Conservation (phyloP, 2,888 invertebrate species). For the Hypselothyrea guttata region DNA sequence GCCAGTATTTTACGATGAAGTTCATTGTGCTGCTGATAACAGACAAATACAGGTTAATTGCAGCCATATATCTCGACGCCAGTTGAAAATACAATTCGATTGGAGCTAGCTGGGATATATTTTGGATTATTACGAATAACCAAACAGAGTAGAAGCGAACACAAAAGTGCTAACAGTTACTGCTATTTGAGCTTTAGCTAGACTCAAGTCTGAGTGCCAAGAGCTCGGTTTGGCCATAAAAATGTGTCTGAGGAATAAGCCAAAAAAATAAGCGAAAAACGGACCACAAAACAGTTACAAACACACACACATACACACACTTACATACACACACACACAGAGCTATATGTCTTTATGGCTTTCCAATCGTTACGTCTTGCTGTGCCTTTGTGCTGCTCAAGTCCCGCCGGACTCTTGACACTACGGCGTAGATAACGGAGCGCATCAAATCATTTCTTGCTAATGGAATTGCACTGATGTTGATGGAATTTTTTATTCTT, state of each 20-base stretch:
- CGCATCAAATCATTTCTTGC: constrained; percentile 75
- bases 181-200: constrained; percentile 6
- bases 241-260: constrained; percentile 28
- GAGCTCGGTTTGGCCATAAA: constrained; percentile 33
- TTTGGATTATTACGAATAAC: background rate
- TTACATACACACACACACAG: constrained; percentile 8
- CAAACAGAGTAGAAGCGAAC: background rate
- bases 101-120: constrained; percentile 3
- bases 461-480: constrained; percentile 77
- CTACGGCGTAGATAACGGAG: constrained; percentile 39
- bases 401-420: constrained; percentile 38
- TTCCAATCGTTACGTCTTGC: constrained; percentile 61
- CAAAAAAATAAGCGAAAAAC: too few relatives aligned
- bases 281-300: constrained; percentile 17
- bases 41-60: too few relatives aligned
- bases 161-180: background rate
- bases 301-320: constrained; percentile 1
- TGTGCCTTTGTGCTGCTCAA: constrained; percentile 34
- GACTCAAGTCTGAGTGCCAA: constrained; percentile 29
- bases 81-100: background rate
- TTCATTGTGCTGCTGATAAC: too few relatives aligned
- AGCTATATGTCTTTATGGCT: constrained; percentile 60
- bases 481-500: constrained; percentile 65
- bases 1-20: too few relatives aligned
- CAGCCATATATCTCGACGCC: too few relatives aligned